Percentiles rank a stretch among this genome's conserved stretches.
These are phyloP conservation scores for Cremastinae sp. DNA, from an alignment of 2,888 invertebrate species.

Conservation along the genomic window DNA sequence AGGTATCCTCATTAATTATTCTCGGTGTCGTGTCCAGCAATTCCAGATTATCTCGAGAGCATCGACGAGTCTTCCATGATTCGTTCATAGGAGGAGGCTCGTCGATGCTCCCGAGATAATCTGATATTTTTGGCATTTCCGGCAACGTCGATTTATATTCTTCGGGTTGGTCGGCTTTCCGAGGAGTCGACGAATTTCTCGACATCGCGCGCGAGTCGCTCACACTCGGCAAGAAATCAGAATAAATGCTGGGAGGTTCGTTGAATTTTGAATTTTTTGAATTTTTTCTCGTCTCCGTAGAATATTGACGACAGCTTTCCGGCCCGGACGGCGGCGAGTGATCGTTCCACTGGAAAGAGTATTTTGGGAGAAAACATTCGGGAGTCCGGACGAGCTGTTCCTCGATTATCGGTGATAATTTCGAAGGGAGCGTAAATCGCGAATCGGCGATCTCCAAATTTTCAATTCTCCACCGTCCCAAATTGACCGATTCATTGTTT, in stretches of 20 bases:
- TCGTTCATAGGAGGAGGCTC: neutral
- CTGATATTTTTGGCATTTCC: neutral
- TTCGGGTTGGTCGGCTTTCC: neutral
- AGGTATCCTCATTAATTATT: neutral
- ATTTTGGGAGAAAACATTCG: no score
- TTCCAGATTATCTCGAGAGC: neutral
- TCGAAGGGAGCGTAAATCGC: no score
- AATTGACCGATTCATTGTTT: neutral
- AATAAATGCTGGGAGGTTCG: no score
- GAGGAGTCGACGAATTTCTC: neutral
- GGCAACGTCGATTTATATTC: neutral
- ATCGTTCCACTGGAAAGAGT: no score
- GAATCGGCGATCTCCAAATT: neutral
- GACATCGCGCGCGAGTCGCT: neutral
- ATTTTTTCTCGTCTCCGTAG: neutral
- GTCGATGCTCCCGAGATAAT: slow-evolving; percentile 18
- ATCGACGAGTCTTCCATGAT: neutral
- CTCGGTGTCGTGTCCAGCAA: neutral
- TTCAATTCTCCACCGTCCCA: neutral
- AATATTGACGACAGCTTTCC: no score
- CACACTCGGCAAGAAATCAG: neutral
- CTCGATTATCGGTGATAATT: slow-evolving; percentile 6
- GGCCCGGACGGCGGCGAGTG: no score
- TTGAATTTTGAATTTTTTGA: no score
- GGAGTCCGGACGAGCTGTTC: neutral